A percentile compares a stretch with the other conserved stretches of the same genome.
These are phyloP conservation scores for Rhombomys opimus DNA, from an alignment of 2,113 vertebrate genomes.

Conservation along the genomic window DNA sequence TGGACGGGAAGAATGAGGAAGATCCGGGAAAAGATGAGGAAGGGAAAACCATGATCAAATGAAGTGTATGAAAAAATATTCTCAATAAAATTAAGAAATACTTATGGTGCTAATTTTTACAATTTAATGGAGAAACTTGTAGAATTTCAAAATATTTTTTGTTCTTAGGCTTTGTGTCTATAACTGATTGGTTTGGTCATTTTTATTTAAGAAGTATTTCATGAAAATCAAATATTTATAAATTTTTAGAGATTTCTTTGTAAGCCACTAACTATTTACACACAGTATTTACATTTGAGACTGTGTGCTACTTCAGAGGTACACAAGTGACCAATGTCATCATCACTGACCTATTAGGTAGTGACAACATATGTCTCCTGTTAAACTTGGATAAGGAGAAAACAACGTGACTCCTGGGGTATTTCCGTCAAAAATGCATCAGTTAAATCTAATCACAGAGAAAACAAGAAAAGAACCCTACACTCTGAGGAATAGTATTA, in stretches of 20 bases:
- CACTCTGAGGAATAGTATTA: neutral
- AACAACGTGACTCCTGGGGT: neutral
- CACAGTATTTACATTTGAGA: neutral
- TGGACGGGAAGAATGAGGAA: neutral
- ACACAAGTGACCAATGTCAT: neutral
- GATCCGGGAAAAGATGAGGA: neutral
- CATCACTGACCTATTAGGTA: neutral
- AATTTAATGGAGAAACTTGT: neutral
- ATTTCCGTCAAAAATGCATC: neutral
- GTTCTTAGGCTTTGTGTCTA: neutral
- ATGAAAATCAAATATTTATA: neutral
- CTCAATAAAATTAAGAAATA: neutral
- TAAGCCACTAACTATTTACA: neutral
- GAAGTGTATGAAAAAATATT: neutral
- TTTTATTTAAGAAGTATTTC: neutral
- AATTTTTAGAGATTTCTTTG: neutral
- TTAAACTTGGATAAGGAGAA: neutral
- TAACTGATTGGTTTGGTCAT: neutral
- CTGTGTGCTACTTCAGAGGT: accelerated
- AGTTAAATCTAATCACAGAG: neutral
- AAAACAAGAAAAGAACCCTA: neutral
- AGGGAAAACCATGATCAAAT: neutral
- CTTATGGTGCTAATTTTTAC: neutral
- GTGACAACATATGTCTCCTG: neutral
- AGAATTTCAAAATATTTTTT: neutral